Percentiles rank a stretch among this genome's conserved stretches.
Evolutionary conservation across 2,797 vertebrate species (phyloP).

Genomic region (Carcharodon carcharias): DNA sequence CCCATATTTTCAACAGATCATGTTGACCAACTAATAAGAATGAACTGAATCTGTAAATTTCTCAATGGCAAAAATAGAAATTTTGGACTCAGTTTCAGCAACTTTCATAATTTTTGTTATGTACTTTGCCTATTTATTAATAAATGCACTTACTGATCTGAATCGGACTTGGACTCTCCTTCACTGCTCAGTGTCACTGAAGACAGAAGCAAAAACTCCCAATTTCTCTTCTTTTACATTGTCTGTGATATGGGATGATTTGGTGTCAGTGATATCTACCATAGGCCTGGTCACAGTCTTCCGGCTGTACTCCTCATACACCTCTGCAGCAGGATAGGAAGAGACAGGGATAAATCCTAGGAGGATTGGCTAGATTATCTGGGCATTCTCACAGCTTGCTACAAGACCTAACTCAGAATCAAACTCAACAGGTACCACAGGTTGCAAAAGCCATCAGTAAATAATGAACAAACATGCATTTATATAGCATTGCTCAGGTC

Average conservation of each 20-base stretch:
- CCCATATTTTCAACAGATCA: not conserved
- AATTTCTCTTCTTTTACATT: not conserved
- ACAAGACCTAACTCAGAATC: not conserved
- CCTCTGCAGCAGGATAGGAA: not conserved
- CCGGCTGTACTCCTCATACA: not conserved
- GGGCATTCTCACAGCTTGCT: not conserved
- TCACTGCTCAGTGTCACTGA: constrained; percentile 4
- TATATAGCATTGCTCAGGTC: not conserved
- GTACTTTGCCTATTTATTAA: not conserved
- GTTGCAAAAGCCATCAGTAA: not conserved
- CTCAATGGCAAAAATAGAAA: not conserved
- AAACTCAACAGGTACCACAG: not conserved
- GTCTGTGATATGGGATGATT: not conserved
- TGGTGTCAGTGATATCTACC: not conserved
- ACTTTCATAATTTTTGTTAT: not conserved
- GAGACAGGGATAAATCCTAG: not conserved
- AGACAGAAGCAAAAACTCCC: not conserved
- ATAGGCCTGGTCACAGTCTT: not conserved
- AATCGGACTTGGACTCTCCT: not conserved
- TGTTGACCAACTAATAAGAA: not conserved
- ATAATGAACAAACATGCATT: not conserved
- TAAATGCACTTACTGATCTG: not conserved
- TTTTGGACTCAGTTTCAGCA: not conserved
- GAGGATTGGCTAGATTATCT: not conserved
- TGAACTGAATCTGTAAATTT: not conserved